Conservation (phyloP, 2,888 invertebrate species). For the Limnephilus auricula region DNA sequence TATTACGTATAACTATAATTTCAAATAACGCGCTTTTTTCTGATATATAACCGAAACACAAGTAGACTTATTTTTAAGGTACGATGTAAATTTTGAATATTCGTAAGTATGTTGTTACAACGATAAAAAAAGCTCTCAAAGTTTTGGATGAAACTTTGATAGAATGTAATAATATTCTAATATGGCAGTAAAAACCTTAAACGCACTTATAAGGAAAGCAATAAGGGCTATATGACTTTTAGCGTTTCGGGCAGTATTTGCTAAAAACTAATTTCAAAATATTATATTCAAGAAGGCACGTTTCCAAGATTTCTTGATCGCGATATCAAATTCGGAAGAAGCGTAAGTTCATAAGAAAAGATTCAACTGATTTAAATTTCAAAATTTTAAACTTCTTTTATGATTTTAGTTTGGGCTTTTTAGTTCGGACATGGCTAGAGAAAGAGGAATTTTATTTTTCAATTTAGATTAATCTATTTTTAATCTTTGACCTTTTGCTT, state of each 20-base stretch:
- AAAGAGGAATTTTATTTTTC: too few relatives aligned
- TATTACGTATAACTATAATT: not conserved
- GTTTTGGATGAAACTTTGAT: conserved; percentile 15
- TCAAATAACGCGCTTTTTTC: not conserved
- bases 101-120: not conserved
- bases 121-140: not conserved
- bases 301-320: not conserved
- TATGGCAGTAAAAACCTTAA: conserved; percentile 12
- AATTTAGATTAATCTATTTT: too few relatives aligned
- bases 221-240: not conserved
- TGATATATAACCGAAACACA: not conserved
- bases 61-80: not conserved
- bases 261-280: not conserved
- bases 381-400: not conserved
- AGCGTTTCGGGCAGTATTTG: not conserved
- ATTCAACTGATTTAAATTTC: not conserved
- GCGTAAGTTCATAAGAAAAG: not conserved
- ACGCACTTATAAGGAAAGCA: conserved; percentile 15
- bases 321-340: not conserved
- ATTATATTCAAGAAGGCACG: not conserved
- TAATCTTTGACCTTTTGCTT: too few relatives aligned
- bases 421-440: too few relatives aligned
- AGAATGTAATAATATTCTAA: not conserved
- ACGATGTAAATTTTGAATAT: conserved; percentile 9
- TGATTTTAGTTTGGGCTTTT: too few relatives aligned